phyloP scores from a whole-genome alignment of 2,888 invertebrate genomes.

The Oscheius sp. region DNA sequence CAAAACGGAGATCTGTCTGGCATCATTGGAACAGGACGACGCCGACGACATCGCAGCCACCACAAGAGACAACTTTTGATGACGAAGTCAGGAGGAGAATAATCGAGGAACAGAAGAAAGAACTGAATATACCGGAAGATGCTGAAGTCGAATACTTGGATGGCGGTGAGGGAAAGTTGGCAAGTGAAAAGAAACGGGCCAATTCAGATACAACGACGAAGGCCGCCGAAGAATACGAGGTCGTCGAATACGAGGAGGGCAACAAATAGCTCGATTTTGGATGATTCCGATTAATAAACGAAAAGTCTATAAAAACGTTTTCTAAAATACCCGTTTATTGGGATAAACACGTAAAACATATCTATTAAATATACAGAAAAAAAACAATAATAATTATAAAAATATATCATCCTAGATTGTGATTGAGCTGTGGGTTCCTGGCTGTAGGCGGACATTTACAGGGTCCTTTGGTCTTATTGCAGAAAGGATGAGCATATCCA shows the following conservation, averaged over 20 bases:
- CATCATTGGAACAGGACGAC: constrained; percentile 20
- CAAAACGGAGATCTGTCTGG: constrained; percentile 17
- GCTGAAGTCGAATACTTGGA: constrained; percentile 35
- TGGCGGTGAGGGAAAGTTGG: neutral
- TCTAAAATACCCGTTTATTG: too few species aligned
- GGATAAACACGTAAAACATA: too few species aligned
- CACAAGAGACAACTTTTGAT: neutral
- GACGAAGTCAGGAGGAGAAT: constrained; percentile 11
- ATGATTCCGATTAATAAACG: too few species aligned
- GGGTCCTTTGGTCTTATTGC: too few species aligned
- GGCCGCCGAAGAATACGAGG: constrained; percentile 26
- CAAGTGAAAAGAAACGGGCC: neutral
- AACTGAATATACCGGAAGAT: constrained; percentile 30
- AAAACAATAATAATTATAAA: too few species aligned
- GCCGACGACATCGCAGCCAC: neutral
- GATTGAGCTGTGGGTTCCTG: too few species aligned
- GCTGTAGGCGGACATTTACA: too few species aligned
- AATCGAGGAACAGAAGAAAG: constrained; percentile 35
- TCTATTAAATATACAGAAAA: too few species aligned
- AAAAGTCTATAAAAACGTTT: too few species aligned
- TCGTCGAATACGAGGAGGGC: constrained; percentile 32
- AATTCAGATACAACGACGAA: constrained; percentile 24
- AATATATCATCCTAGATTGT: too few species aligned
- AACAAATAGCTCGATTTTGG: too few species aligned
- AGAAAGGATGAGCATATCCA: too few species aligned